Percentiles rank a stretch among this genome's conserved stretches.
Conservation (phyloP, 2,113 vertebrate species). For the Siphamia tubifer region DNA sequence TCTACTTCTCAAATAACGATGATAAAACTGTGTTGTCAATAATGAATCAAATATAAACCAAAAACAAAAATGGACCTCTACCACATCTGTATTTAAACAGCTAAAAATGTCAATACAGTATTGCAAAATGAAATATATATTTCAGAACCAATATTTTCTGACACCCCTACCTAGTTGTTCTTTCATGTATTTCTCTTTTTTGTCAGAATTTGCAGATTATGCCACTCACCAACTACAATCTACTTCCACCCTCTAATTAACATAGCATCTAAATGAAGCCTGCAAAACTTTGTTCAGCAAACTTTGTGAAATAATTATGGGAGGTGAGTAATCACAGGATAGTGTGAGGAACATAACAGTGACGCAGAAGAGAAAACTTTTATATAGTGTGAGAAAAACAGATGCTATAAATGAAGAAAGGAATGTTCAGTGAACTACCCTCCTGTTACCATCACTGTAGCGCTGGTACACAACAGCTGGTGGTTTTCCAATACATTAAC, state of each 20-base stretch:
- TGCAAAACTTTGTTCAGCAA: conserved; percentile 5
- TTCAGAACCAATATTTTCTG: too few relatives aligned
- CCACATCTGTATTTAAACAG: too few relatives aligned
- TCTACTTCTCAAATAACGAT: too few relatives aligned
- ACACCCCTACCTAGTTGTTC: too few relatives aligned
- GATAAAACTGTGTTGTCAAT: too few relatives aligned
- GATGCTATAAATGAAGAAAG: conserved; percentile 44
- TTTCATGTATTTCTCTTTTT: too few relatives aligned
- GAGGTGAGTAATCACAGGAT: background rate
- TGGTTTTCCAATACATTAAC: conserved; percentile 33
- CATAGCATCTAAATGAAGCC: background rate
- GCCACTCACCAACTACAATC: background rate
- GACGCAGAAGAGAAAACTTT: background rate
- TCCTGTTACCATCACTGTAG: conserved; percentile 7
- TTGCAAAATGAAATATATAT: too few relatives aligned
- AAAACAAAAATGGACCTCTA: too few relatives aligned
- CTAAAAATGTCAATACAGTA: too few relatives aligned
- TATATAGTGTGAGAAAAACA: conserved; percentile 30
- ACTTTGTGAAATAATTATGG: background rate
- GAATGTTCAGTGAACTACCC: conserved; percentile 36
- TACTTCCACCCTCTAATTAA: background rate
- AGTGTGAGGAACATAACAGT: background rate
- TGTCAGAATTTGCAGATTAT: background rate
- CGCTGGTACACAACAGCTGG: conserved; percentile 46
- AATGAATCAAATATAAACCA: too few relatives aligned